phyloP scores from a whole-genome alignment of 30 jellyfish, hydroid and myxozoan genomes.

The Haliclystus octoradiatus region DNA sequence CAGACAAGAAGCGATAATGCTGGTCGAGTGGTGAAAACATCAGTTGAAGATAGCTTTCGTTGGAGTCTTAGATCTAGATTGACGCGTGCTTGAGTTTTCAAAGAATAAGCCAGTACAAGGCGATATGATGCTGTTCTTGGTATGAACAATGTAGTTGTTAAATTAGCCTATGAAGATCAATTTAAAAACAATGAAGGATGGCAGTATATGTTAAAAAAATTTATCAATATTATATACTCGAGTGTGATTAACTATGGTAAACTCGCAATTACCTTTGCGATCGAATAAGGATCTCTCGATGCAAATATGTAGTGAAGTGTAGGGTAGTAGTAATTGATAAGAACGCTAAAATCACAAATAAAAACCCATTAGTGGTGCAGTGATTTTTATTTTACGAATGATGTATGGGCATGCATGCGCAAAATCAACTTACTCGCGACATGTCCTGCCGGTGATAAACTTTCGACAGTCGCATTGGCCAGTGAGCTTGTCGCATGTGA shows the following conservation, averaged over 20 bases:
- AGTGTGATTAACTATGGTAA: background rate
- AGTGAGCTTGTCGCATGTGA: conserved; percentile 56
- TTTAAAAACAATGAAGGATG: background rate
- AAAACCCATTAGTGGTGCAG: background rate
- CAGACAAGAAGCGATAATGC: background rate
- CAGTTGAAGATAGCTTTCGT: background rate
- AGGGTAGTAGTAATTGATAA: conserved; percentile 57
- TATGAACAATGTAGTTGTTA: background rate
- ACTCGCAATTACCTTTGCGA: conserved; percentile 79
- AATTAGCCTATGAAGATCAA: background rate
- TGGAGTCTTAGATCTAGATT: background rate
- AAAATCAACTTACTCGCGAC: conserved; percentile 44
- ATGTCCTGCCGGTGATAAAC: conserved; percentile 53
- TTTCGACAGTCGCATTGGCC: conserved; percentile 87
- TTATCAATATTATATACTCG: background rate
- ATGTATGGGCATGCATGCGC: background rate
- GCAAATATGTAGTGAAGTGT: conserved; percentile 65
- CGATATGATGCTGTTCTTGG: background rate
- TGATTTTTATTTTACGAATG: background rate
- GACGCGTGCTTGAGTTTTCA: background rate
- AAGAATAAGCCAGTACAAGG: background rate
- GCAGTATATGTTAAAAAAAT: no score
- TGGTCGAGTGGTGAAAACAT: background rate
- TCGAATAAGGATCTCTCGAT: conserved; percentile 30
- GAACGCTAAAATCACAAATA: conserved; percentile 26